Percentiles rank a stretch among this genome's conserved stretches.
phyloP scores from a whole-genome alignment of 37 sponge, comb jelly and placozoan genomes.

The Halichondria panicea region DNA sequence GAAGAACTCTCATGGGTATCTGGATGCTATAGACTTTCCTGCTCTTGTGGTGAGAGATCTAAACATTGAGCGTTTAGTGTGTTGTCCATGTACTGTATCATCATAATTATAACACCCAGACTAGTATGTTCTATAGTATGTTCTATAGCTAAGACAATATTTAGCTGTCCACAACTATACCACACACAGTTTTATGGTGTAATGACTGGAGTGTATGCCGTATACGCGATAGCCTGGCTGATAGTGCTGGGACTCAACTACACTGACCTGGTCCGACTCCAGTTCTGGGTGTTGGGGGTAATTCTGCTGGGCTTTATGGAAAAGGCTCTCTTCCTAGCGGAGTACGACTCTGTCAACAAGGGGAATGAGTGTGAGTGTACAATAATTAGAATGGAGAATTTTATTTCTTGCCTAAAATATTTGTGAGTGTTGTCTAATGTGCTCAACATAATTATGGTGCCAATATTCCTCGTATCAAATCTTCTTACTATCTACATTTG shows the following conservation, averaged over 20 bases:
- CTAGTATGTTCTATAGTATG: not conserved
- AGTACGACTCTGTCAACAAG: slow-evolving; percentile 54
- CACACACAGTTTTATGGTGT: slow-evolving; percentile 60
- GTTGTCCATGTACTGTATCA: too few species aligned
- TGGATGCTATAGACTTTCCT: slow-evolving; percentile 75
- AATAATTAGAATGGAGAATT: not conserved
- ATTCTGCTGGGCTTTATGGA: slow-evolving; percentile 73
- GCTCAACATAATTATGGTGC: too few species aligned
- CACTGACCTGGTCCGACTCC: slow-evolving; percentile 77
- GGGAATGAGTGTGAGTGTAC: slow-evolving; percentile 42
- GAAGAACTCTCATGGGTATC: slow-evolving; percentile 66
- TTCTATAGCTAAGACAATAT: too few species aligned
- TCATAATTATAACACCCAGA: not conserved
- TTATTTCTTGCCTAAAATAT: not conserved
- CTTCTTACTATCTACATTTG: not conserved
- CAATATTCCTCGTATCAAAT: not conserved
- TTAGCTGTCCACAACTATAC: too few species aligned
- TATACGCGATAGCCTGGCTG: slow-evolving; percentile 51
- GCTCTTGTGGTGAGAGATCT: slow-evolving; percentile 48
- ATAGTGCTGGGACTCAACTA: slow-evolving; percentile 49
- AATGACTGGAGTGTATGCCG: slow-evolving; percentile 61
- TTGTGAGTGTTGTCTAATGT: not conserved
- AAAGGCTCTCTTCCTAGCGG: slow-evolving; percentile 67
- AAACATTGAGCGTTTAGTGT: too few species aligned
- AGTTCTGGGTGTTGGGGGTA: slow-evolving; percentile 73